These are phyloP conservation scores for Loripinus fragilis DNA, from an alignment of 2,888 invertebrate species.

Conservation along the genomic window DNA sequence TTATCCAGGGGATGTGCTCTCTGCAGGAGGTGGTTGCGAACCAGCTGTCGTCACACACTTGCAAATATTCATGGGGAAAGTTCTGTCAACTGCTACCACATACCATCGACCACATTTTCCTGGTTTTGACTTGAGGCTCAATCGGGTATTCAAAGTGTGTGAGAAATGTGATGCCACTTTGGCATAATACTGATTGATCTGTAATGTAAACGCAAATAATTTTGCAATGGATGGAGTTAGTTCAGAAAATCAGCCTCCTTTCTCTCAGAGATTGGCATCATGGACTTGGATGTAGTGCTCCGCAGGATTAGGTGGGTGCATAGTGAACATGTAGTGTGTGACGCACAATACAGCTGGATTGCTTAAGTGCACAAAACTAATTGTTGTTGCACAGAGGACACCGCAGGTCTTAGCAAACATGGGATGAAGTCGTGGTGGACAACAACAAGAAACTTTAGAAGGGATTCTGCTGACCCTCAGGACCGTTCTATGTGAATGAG, in stretches of 20 bases:
- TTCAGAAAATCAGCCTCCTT: constrained; percentile 7
- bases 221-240: too few relatives aligned
- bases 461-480: too few relatives aligned
- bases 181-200: constrained; percentile 15
- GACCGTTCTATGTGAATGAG: too few relatives aligned
- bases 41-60: too few relatives aligned
- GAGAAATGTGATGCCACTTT: constrained; percentile 7
- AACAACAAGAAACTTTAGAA: too few relatives aligned
- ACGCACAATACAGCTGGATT: too few relatives aligned
- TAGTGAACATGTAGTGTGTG: constrained; percentile 15
- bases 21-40: too few relatives aligned
- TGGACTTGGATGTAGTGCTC: background rate
- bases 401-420: background rate
- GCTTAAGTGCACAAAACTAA: background rate
- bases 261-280: background rate
- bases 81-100: too few relatives aligned
- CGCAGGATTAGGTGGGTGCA: background rate
- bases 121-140: constrained; percentile 9
- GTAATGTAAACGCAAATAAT: constrained; percentile 17
- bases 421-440: constrained; percentile 1
- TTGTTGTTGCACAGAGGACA: constrained; percentile 5
- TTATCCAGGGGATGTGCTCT: too few relatives aligned
- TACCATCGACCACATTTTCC: constrained; percentile 15
- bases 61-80: too few relatives aligned
- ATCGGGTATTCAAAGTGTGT: too few relatives aligned